phyloP scores from a whole-genome alignment of 1,140 invertebrate species.

The Drosophila ohnishii region DNA sequence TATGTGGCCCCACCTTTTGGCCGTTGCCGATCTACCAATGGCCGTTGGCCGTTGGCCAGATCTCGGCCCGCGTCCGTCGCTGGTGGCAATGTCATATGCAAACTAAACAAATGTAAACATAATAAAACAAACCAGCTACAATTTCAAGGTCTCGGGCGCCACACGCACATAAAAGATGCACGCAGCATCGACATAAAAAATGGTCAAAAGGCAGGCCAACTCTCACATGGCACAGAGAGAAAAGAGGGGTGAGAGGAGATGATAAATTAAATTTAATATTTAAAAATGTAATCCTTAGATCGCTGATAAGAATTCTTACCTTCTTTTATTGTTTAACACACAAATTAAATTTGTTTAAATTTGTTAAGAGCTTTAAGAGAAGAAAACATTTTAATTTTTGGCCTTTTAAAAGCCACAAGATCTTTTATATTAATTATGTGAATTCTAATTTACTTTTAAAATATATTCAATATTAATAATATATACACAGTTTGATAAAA shows the following conservation, averaged over 20 bases:
- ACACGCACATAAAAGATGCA: constrained; percentile 79
- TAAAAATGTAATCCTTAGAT: background rate
- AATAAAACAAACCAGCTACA: constrained; percentile 78
- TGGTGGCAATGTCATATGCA: constrained; percentile 80
- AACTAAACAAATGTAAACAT: constrained; percentile 80
- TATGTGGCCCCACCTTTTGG: constrained; percentile 47
- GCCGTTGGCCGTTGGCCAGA: constrained; percentile 9
- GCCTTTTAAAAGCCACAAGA: background rate
- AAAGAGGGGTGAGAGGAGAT: background rate
- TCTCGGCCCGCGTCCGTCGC: constrained; percentile 45
- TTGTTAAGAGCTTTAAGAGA: background rate
- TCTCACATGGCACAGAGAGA: constrained; percentile 19
- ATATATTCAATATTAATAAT: no score
- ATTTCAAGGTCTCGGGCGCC: constrained; percentile 78
- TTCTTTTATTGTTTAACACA: no score
- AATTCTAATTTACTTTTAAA: no score
- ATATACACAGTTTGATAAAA: background rate
- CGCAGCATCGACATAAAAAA: constrained; percentile 71
- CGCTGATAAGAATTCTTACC: background rate
- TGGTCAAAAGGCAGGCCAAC: constrained; percentile 29
- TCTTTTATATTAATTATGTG: background rate
- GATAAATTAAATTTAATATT: background rate
- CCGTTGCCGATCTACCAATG: constrained; percentile 27
- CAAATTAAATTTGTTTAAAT: background rate
- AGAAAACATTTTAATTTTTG: background rate